A percentile compares a stretch with the other conserved stretches of the same genome.
Conservation (phyloP, 2,797 vertebrate species). For the Rhadinocentrus ornatus region DNA sequence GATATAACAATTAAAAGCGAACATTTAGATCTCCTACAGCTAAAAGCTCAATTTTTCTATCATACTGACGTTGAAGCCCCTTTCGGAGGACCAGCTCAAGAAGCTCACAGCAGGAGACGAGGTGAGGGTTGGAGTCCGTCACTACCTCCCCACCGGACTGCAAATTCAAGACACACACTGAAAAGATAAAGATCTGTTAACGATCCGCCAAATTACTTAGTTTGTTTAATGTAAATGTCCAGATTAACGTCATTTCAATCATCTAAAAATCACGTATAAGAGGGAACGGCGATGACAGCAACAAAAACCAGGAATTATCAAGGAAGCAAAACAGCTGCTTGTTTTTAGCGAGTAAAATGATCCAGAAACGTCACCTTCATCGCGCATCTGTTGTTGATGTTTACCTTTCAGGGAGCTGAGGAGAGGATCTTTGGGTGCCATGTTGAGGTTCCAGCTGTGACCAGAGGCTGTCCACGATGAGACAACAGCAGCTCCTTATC, state of each 20-base stretch:
- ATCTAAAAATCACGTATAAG: not conserved
- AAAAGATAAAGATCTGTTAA: not conserved
- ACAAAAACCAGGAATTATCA: not conserved
- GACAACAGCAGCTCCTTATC: constrained; percentile 22
- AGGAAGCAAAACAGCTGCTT: not conserved
- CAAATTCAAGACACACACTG: constrained; percentile 85
- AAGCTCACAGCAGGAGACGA: constrained; percentile 83
- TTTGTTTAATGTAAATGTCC: not conserved
- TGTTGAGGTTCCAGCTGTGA: constrained; percentile 37
- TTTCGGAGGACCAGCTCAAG: constrained; percentile 87
- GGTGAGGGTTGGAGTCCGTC: constrained; percentile 79
- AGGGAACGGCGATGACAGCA: not conserved
- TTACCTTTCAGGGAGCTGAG: constrained; percentile 85
- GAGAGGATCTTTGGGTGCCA: constrained; percentile 86
- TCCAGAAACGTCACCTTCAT: not conserved
- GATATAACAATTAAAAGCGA: not conserved
- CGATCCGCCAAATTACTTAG: not conserved
- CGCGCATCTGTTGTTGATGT: not conserved
- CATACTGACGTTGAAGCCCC: constrained; percentile 86
- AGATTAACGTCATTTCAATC: constrained; percentile 4
- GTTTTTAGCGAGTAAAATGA: not conserved
- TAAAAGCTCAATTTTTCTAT: not conserved
- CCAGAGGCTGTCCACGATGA: not conserved
- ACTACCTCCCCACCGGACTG: constrained; percentile 69
- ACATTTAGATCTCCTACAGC: not conserved